A percentile compares a stretch with the other conserved stretches of the same genome.
phyloP scores from a whole-genome alignment of 2,113 vertebrate genomes.

The Phalacrocorax aristotelis region DNA sequence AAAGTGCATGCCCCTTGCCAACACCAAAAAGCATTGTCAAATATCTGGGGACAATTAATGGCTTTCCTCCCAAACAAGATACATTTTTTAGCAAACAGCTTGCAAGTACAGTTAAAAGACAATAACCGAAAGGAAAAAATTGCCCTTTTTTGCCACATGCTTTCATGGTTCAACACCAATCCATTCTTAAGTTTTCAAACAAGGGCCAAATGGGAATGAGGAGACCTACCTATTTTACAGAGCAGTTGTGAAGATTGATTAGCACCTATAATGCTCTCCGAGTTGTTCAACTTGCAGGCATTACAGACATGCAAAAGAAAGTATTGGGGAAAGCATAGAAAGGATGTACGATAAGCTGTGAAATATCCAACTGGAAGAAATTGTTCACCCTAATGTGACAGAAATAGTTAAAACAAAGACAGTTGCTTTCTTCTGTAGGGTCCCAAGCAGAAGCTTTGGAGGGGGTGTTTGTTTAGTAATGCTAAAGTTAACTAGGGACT shows the following conservation, averaged over 20 bases:
- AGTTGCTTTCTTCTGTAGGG: background rate
- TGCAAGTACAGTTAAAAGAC: background rate
- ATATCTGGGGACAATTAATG: constrained; percentile 32
- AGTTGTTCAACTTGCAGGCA: background rate
- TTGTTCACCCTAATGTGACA: rapidly evolving
- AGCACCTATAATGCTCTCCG: background rate
- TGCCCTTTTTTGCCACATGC: background rate
- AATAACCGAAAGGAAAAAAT: background rate
- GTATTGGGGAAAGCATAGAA: background rate
- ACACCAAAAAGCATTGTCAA: background rate
- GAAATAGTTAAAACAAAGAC: background rate
- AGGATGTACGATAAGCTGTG: background rate
- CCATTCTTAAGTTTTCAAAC: background rate
- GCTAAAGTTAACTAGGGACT: background rate
- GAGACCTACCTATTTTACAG: background rate
- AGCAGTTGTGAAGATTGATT: background rate
- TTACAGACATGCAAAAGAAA: background rate
- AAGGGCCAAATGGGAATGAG: background rate
- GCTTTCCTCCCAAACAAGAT: constrained; percentile 14
- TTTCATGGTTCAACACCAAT: background rate
- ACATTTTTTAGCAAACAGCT: background rate
- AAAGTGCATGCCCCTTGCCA: constrained; percentile 30
- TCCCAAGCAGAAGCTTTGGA: background rate
- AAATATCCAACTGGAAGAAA: background rate
- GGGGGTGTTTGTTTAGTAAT: background rate